phyloP scores from a whole-genome alignment of 2,888 invertebrate genomes.

The Tetanocera ferruginea region DNA sequence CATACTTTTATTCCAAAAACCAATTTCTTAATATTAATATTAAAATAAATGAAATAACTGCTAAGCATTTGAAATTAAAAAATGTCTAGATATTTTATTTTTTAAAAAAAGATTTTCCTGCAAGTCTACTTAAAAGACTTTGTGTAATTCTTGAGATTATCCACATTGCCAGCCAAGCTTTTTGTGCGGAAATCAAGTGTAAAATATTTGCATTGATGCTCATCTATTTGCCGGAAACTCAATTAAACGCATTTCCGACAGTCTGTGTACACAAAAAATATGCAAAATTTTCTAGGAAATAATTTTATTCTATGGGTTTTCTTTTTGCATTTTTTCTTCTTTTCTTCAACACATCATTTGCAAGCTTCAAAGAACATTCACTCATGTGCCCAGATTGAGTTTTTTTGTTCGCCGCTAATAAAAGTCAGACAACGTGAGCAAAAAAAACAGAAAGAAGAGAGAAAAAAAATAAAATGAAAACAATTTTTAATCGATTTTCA shows the following conservation, averaged over 20 bases:
- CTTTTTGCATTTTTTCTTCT: not conserved
- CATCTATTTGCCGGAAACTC: slow-evolving; percentile 3
- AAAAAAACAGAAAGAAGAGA: not conserved
- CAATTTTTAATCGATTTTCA: slow-evolving; percentile 7
- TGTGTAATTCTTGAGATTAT: too few species aligned
- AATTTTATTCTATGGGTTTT: not conserved
- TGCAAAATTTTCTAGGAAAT: not conserved
- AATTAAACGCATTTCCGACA: not conserved
- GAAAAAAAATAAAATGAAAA: not conserved
- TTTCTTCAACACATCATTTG: not conserved
- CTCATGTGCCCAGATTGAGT: slow-evolving; percentile 19
- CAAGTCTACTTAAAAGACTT: too few species aligned
- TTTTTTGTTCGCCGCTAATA: not conserved
- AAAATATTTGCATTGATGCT: not conserved
- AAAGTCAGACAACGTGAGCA: not conserved
- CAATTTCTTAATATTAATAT: too few species aligned
- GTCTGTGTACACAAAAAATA: not conserved
- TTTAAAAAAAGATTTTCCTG: too few species aligned
- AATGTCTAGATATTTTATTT: too few species aligned
- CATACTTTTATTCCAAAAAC: too few species aligned
- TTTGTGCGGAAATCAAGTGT: not conserved
- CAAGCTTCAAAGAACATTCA: not conserved
- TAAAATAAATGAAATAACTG: too few species aligned
- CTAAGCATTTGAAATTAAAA: too few species aligned
- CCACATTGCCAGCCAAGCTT: too few species aligned